phyloP scores from a whole-genome alignment of 2,797 vertebrate genomes.

The Schizopygopsis pylzovi region DNA sequence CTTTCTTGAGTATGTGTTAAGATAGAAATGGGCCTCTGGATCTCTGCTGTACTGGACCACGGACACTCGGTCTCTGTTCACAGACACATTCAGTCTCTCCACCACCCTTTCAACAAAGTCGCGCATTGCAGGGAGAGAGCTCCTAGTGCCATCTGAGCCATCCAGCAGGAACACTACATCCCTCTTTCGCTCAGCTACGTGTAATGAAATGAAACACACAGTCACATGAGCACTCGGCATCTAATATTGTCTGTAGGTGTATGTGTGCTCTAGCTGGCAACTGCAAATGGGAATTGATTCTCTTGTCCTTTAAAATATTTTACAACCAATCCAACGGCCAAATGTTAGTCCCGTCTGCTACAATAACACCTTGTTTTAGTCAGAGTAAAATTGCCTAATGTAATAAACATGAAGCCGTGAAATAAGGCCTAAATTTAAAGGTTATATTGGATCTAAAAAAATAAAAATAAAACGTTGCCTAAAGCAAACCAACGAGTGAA shows the following conservation, averaged over 20 bases:
- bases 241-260: background rate
- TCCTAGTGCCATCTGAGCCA: constrained; percentile 74
- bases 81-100: constrained; percentile 73
- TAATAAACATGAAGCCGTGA: background rate
- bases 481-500: background rate
- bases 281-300: background rate
- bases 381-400: background rate
- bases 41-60: constrained; percentile 63
- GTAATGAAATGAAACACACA: constrained; percentile 11
- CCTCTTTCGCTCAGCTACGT: constrained; percentile 32
- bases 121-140: constrained; percentile 61
- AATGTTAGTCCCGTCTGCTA: background rate
- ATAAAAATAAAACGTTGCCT: background rate
- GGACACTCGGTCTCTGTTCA: constrained; percentile 55
- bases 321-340: background rate
- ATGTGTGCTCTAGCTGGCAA: background rate
- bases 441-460: background rate
- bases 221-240: background rate
- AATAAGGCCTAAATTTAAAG: background rate
- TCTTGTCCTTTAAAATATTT: background rate
- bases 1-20: constrained; percentile 50
- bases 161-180: constrained; percentile 71
- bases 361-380: background rate
- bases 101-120: constrained; percentile 73
- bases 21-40: constrained; percentile 54